phyloP scores from a whole-genome alignment of 2,888 invertebrate genomes.

The Lasioglossum morio region DNA sequence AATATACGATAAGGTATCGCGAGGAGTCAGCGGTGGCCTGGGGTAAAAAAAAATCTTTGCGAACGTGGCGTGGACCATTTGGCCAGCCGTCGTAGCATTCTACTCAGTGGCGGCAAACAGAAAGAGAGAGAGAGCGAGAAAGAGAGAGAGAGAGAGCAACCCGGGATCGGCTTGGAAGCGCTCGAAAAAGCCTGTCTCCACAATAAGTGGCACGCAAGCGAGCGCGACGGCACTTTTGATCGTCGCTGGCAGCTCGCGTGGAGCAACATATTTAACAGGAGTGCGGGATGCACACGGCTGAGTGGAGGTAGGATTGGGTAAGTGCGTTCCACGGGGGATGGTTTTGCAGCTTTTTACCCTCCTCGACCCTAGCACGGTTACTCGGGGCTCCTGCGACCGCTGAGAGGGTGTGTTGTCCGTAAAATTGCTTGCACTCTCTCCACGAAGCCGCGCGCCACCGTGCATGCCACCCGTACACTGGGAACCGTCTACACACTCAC shows the following conservation, averaged over 20 bases:
- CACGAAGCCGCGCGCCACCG: constrained; percentile 40
- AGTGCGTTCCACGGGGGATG: constrained; percentile 74
- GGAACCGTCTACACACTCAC: not conserved
- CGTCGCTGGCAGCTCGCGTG: constrained; percentile 62
- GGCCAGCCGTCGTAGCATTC: not conserved
- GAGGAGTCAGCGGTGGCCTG: not conserved
- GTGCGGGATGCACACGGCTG: constrained; percentile 52
- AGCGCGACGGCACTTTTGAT: constrained; percentile 69
- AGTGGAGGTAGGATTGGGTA: constrained; percentile 71
- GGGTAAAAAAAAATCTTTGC: not conserved
- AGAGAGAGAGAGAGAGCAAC: no score
- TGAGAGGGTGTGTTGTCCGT: constrained; percentile 74
- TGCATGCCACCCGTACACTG: constrained; percentile 23
- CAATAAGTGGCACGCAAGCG: constrained; percentile 60
- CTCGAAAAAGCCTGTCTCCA: constrained; percentile 57
- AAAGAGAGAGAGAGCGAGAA: no score
- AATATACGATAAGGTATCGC: not conserved
- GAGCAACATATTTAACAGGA: constrained; percentile 67
- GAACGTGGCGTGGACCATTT: not conserved
- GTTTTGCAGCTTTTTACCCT: constrained; percentile 76
- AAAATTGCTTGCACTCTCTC: constrained; percentile 77
- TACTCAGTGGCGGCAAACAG: not conserved
- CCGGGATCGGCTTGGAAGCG: not conserved
- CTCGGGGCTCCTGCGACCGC: constrained; percentile 60
- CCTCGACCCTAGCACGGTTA: constrained; percentile 64